A percentile compares a stretch with the other conserved stretches of the same genome.
Conservation (phyloP, 2,888 invertebrate species). For the Phortica magna region DNA sequence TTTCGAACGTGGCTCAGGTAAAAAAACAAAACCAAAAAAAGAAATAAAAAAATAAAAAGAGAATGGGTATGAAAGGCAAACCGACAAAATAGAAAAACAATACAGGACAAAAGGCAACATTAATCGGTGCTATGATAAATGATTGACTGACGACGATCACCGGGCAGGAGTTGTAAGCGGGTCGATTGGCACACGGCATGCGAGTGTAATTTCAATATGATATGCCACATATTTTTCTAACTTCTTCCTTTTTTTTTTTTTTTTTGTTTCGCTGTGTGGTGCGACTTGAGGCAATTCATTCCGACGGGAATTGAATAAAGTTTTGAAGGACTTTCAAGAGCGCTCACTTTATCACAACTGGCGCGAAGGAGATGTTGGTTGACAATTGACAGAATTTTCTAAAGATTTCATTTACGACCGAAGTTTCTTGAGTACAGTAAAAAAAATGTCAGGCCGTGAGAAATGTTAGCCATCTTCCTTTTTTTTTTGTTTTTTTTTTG, state of each 20-base stretch:
- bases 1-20: conserved; percentile 13
- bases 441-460: too few relatives aligned
- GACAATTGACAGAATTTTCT: too few relatives aligned
- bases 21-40: not conserved
- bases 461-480: not conserved
- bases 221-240: not conserved
- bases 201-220: conserved; percentile 34
- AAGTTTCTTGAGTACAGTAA: too few relatives aligned
- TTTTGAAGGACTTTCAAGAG: too few relatives aligned
- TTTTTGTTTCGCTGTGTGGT: not conserved
- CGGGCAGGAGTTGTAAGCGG: not conserved
- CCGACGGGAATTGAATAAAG: too few relatives aligned
- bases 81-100: not conserved
- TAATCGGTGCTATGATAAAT: conserved; percentile 40
- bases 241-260: not conserved
- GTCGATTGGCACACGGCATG: conserved; percentile 16
- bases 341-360: too few relatives aligned
- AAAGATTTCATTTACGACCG: too few relatives aligned
- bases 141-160: not conserved
- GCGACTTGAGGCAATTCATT: too few relatives aligned
- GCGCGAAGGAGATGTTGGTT: too few relatives aligned
- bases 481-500: conserved; percentile 26
- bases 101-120: conserved; percentile 16
- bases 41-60: not conserved
- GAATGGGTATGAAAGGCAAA: not conserved